Evolutionary conservation across 2,113 vertebrate species (phyloP), one percentile per base, ranked within the genome.

Genomic region (Platycercus adscitus): DNA sequence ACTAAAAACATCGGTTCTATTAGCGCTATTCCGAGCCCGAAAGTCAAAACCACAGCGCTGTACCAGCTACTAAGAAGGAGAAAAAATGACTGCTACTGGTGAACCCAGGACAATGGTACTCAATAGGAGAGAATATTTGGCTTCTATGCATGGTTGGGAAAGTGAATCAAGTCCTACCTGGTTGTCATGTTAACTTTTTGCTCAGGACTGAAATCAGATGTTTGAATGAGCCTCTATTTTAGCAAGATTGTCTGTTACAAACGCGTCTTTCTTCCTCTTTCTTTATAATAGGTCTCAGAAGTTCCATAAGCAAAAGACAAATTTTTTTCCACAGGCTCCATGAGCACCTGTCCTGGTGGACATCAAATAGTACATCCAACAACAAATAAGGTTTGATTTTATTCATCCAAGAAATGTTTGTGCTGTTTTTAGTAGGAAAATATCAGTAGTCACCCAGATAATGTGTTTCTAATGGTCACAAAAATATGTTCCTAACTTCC

Each of bases 191-290:
- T 91, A 91, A 35, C 37, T 33, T 83, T 95, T 92, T 85, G 58
- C 91, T 93, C 94, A 88, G 92, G 80, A 91, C 52, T 83, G 72
- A 83, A 95, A 93, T 81, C 84, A 90, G 18, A 65, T 89, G 72
- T 41, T 92, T 81, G 60, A 92, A 85, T 44, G 21, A 47, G 20
- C 20, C 46, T 95, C 33, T 85, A 58, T 92, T 96, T 93, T 93
- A 85, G 53, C 13, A 33, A 41, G 94, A 55, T 55, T 13, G 25
- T 72, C 91, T 94, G 35, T 83, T 87, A 87, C 53, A 80, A 82
- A 92, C 31, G 47, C 31, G 50, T 80, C 39, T 43, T n/a, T 39
- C 33, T 64, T 83, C 61, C 71, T 86, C 61, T 77, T 96, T 82
- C 64, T 92, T 87, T 89, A 20, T 78, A 94, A 79, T 53, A 89